Evolutionary conservation across 1,140 invertebrate species (phyloP).

Genomic region (Drosophila pandora): DNA sequence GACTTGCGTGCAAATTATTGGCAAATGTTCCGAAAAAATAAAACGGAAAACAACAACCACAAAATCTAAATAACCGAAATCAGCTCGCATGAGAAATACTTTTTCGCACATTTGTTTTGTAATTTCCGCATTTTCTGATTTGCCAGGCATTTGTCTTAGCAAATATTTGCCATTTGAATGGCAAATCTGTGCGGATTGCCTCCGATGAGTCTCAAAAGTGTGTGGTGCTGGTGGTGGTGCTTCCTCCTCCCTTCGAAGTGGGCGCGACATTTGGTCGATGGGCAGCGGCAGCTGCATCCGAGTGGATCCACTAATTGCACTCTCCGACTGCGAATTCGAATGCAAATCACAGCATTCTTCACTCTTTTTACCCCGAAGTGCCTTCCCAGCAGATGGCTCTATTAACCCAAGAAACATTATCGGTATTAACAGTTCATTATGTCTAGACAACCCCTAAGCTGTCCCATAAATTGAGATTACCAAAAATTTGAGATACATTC

Average conservation of each 20-base stretch:
- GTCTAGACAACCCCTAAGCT: background rate
- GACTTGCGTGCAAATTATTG: constrained; percentile 74
- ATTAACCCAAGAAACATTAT: constrained; percentile 14
- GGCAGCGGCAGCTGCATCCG: constrained; percentile 47
- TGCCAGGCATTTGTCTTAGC: constrained; percentile 60
- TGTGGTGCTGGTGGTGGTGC: constrained; percentile 5
- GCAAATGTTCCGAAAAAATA: constrained; percentile 67
- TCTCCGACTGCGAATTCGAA: background rate
- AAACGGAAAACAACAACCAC: constrained; percentile 4
- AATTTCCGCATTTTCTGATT: constrained; percentile 61
- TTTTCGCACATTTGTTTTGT: constrained; percentile 77
- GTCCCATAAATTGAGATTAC: background rate
- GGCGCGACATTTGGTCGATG: constrained; percentile 72
- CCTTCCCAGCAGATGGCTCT: constrained; percentile 32
- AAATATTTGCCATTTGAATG: constrained; percentile 81
- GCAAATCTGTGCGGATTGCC: constrained; percentile 72
- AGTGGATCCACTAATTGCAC: constrained; percentile 55
- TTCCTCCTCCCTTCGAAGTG: constrained; percentile 27
- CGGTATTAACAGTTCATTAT: constrained; percentile 15
- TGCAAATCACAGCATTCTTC: constrained; percentile 39
- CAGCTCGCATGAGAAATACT: constrained; percentile 34
- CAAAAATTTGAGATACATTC: background rate
- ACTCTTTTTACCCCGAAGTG: constrained; percentile 11
- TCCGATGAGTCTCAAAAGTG: constrained; percentile 3
- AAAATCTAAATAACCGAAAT: constrained; percentile 9